A percentile compares a stretch with the other conserved stretches of the same genome.
These are phyloP conservation scores for Phalacrocorax carbo DNA, from an alignment of 2,113 vertebrate genomes.

Conservation along the genomic window DNA sequence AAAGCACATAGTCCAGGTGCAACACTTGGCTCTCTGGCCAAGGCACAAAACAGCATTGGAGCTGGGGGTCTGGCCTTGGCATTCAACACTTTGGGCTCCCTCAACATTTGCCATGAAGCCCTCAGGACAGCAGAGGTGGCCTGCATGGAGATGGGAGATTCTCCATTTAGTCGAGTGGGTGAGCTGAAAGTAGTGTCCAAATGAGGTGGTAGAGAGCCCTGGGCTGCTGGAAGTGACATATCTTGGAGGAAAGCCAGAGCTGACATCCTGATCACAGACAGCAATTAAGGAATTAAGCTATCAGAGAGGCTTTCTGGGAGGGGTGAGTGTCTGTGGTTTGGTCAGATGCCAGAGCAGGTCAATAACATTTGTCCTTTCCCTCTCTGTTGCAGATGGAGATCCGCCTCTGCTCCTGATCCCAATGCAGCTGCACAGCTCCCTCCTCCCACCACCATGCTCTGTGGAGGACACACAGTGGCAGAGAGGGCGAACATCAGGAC, in stretches of 20 bases:
- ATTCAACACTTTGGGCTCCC: neutral
- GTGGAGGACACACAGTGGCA: neutral
- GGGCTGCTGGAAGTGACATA: slow-evolving; percentile 8
- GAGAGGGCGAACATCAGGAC: neutral
- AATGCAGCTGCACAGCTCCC: accelerated
- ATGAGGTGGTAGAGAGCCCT: neutral
- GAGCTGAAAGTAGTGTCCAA: neutral
- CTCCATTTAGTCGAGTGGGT: neutral
- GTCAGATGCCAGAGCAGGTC: slow-evolving; percentile 35
- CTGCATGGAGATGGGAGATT: neutral
- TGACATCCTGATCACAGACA: slow-evolving; percentile 47
- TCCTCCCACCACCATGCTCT: neutral
- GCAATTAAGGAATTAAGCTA: slow-evolving; percentile 62
- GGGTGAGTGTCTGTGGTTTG: slow-evolving; percentile 12
- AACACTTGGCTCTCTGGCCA: neutral
- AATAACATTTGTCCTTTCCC: slow-evolving; percentile 40
- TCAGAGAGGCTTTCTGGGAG: slow-evolving; percentile 37
- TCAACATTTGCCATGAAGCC: neutral
- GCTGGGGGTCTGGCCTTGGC: neutral
- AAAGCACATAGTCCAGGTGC: neutral
- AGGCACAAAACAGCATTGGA: neutral
- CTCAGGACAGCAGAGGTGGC: neutral
- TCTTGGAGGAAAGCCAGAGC: slow-evolving; percentile 23
- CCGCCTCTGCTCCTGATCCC: neutral
- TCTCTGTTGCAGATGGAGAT: neutral